Conservation (phyloP, 2,797 vertebrate species). For the Tokudaia muenninki region DNA sequence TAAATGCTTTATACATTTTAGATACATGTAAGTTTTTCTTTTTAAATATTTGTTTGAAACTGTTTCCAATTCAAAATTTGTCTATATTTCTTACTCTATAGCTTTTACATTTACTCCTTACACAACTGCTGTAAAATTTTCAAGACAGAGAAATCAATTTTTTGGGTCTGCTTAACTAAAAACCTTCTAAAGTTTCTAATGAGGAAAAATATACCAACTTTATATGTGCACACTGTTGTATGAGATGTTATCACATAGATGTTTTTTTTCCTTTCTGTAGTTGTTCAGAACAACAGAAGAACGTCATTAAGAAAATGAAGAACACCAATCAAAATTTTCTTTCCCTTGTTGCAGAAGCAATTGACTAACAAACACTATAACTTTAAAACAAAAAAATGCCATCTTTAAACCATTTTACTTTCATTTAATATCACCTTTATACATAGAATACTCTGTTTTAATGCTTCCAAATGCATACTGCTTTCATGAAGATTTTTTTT, state of each 20-base stretch:
- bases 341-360: neutral
- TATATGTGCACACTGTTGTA: neutral
- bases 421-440: neutral
- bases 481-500: neutral
- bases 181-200: neutral
- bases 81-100: neutral
- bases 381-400: neutral
- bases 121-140: neutral
- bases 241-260: neutral
- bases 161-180: neutral
- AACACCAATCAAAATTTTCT: constrained; percentile 55
- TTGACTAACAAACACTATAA: constrained; percentile 7
- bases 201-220: neutral
- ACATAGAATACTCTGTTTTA: neutral
- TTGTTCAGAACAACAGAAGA: constrained; percentile 39
- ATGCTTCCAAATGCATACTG: neutral
- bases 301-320: constrained; percentile 59
- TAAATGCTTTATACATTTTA: neutral
- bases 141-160: neutral
- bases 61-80: neutral
- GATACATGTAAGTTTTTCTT: neutral
- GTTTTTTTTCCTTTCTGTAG: constrained; percentile 11
- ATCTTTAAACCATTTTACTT: constrained; percentile 31
- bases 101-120: neutral
- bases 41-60: neutral